These are phyloP conservation scores for Drosophila jambulina DNA, from an alignment of 1,140 invertebrate species.

Conservation along the genomic window DNA sequence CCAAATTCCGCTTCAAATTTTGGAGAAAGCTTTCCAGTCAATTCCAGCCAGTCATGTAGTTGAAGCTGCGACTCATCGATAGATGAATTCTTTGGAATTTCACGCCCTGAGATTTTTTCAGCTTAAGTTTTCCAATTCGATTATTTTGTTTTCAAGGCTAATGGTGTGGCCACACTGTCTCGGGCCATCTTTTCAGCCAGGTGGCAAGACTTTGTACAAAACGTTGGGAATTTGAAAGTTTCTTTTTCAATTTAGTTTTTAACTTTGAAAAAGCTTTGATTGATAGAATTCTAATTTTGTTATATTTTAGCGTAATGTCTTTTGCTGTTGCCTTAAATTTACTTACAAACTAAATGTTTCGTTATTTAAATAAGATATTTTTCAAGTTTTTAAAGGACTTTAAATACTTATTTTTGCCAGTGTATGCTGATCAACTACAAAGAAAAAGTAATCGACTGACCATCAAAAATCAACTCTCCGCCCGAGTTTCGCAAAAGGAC, in stretches of 20 bases:
- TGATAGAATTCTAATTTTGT: no score
- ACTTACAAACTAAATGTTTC: no score
- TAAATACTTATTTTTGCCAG: neutral
- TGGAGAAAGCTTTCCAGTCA: no score
- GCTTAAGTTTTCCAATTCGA: neutral
- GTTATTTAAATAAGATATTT: no score
- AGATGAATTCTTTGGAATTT: no score
- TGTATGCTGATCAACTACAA: neutral
- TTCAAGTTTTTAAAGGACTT: neutral
- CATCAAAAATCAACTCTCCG: conserved; percentile 4
- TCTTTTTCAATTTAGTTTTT: neutral
- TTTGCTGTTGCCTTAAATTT: no score
- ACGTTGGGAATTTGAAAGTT: neutral
- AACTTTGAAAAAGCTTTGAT: neutral
- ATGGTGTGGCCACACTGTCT: neutral
- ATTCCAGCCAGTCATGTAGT: no score
- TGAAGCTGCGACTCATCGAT: no score
- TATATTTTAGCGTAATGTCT: no score
- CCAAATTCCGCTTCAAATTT: no score
- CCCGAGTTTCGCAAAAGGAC: conserved; percentile 32
- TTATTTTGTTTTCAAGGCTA: neutral
- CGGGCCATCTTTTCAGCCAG: neutral
- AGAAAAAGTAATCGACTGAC: neutral
- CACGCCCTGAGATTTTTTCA: neutral
- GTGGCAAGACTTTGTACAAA: neutral